These are phyloP conservation scores for Eupithecia exiguata DNA, from an alignment of 2,888 invertebrate genomes.

Conservation along the genomic window DNA sequence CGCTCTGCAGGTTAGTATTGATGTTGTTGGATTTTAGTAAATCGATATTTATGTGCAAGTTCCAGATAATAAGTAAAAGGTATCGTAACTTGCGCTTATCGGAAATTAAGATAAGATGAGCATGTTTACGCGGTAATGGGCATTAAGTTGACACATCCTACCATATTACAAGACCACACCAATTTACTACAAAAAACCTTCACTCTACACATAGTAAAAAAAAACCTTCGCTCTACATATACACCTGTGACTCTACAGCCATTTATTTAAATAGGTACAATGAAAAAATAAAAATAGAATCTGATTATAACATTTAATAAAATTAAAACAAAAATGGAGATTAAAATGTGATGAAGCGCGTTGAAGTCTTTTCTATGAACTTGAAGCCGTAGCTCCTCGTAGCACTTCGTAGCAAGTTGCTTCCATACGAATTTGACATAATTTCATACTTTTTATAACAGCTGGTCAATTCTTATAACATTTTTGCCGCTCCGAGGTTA, in stretches of 20 bases:
- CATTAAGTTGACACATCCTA: not conserved
- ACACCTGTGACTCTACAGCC: no score
- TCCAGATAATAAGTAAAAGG: constrained; percentile 30
- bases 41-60: constrained; percentile 18
- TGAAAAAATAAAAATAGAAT: not conserved
- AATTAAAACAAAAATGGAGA: not conserved
- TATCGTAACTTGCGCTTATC: constrained; percentile 23
- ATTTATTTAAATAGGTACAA: no score
- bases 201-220: no score
- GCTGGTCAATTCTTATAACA: no score
- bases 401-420: not conserved
- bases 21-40: not conserved
- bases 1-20: not conserved
- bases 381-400: not conserved
- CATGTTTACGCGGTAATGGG: constrained; percentile 22
- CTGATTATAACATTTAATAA: not conserved
- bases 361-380: constrained; percentile 17
- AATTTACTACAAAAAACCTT: not conserved
- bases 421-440: not conserved
- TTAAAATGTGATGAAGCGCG: constrained; percentile 3
- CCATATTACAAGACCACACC: not conserved
- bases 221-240: no score
- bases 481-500: no score
- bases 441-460: no score
- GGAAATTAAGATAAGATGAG: constrained; percentile 30